Evolutionary conservation across 2,113 vertebrate genomes (phyloP).

Genomic region (Prunella fulvescens): DNA sequence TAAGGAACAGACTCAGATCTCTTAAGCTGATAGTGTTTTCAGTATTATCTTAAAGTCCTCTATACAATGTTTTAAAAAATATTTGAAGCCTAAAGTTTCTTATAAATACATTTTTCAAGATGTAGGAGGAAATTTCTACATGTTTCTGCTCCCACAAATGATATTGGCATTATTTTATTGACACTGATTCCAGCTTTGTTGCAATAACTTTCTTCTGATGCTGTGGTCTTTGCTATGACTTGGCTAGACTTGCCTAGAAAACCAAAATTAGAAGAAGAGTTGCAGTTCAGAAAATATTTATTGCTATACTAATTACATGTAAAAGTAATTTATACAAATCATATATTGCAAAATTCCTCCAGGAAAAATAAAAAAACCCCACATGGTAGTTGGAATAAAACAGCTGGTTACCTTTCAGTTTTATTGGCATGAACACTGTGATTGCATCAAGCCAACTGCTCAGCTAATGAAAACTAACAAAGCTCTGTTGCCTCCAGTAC

Average conservation of each 20-base stretch:
- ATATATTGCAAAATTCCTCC: constrained; percentile 11
- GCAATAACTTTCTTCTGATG: not conserved
- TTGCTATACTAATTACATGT: not conserved
- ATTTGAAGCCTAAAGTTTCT: not conserved
- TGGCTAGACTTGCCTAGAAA: not conserved
- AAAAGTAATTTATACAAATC: constrained; percentile 13
- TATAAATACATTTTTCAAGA: not conserved
- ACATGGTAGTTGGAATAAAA: not conserved
- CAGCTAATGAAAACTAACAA: not conserved
- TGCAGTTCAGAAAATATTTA: constrained; percentile 7
- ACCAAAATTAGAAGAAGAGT: constrained; percentile 25
- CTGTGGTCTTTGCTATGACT: not conserved
- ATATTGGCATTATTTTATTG: not conserved
- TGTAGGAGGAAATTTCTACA: not conserved
- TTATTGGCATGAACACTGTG: not conserved
- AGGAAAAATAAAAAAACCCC: not conserved
- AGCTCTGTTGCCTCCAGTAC: not conserved
- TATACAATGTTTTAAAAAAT: not conserved
- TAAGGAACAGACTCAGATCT: constrained; percentile 1
- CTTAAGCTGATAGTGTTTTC: not conserved
- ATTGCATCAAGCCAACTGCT: not conserved
- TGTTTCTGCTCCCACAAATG: not conserved
- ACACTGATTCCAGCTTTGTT: not conserved
- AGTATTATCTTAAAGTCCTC: not conserved
- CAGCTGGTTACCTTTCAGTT: constrained; percentile 16